Conservation (phyloP, 2,888 invertebrate species). For the Hypena proboscidalis region DNA sequence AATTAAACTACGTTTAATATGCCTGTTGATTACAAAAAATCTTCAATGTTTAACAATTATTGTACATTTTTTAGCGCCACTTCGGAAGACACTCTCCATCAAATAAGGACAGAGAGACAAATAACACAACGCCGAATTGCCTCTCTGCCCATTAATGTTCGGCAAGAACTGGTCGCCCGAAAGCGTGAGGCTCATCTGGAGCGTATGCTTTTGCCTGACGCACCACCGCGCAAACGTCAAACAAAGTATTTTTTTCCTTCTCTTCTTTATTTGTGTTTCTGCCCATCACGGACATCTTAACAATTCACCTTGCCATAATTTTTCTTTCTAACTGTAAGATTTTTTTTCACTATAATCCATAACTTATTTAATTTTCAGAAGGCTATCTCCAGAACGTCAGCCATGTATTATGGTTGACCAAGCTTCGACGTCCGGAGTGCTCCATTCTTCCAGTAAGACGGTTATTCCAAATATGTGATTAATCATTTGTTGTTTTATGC, state of each 20-base stretch:
- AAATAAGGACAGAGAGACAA: slow-evolving; percentile 1
- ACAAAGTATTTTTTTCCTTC: slow-evolving; percentile 9
- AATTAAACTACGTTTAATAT: too few species aligned
- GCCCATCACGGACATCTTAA: too few species aligned
- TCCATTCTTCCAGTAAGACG: too few species aligned
- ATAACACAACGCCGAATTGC: slow-evolving; percentile 2
- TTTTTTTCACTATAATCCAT: background rate
- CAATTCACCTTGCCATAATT: too few species aligned
- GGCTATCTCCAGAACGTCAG: slow-evolving; percentile 4
- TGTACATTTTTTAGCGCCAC: too few species aligned
- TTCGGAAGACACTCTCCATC: too few species aligned
- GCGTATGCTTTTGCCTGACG: slow-evolving; percentile 11
- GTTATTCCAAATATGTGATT: too few species aligned
- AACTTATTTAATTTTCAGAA: background rate
- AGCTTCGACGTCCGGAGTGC: too few species aligned
- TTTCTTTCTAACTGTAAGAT: background rate
- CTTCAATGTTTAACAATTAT: too few species aligned
- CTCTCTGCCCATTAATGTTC: background rate
- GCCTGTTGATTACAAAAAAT: too few species aligned
- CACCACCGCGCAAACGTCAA: slow-evolving; percentile 12
- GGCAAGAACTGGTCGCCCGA: background rate
- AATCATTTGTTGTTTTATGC: too few species aligned
- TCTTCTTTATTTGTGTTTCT: too few species aligned
- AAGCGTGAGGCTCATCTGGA: slow-evolving; percentile 7
- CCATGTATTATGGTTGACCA: slow-evolving; percentile 2